Evolutionary conservation across 2,888 invertebrate species (phyloP), one percentile per base, ranked within the genome.

Genomic region (Drosophila demipolita): DNA sequence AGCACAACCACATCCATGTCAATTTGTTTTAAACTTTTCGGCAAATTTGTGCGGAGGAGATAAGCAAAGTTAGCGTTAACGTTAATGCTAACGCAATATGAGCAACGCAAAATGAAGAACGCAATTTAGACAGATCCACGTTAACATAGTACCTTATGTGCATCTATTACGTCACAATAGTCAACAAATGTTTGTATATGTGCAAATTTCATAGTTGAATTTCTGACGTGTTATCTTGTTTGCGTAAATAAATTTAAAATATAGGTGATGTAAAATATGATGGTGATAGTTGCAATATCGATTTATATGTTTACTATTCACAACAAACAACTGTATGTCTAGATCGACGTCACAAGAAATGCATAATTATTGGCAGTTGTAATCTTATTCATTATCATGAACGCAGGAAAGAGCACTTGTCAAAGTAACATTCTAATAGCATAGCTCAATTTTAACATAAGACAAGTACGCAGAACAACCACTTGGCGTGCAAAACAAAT

Each of bases 1-100:
- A 98, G 92, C 63, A 98, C 95, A 91, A 92, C 77, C 15, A 90
- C 87, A 42, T 82, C 68, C 78, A 78, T 78, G 15, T 36, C 38
- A 40, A 12, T 40, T 32, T 50, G 26, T 36, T 36, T 53, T n/a
- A 32, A 26, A 59, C 1, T 40, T 55, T 73, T 50, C 1, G 6
- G 48, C 23, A 12, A 20, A 40, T 50, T 17, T 48, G 20, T 53
- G 48, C 23, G 49, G 26, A 26, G 38, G 23, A 55, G 53, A 58
- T 38, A 33, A 62, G 62, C 73, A 74, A 63, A 26, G 36, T 26
- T 23, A 63, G 45, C 54, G 20, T 23, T 7, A 15, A 23, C 3
- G 20, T 15, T 45, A 45, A 68, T 26, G 48, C 15, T 26, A 67
- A 50, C 62, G 53, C 59, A 33, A 60, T 26, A 23, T 23, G 26